Conservation (phyloP, 1,140 invertebrate species). For the Drosophila lacteicornis region DNA sequence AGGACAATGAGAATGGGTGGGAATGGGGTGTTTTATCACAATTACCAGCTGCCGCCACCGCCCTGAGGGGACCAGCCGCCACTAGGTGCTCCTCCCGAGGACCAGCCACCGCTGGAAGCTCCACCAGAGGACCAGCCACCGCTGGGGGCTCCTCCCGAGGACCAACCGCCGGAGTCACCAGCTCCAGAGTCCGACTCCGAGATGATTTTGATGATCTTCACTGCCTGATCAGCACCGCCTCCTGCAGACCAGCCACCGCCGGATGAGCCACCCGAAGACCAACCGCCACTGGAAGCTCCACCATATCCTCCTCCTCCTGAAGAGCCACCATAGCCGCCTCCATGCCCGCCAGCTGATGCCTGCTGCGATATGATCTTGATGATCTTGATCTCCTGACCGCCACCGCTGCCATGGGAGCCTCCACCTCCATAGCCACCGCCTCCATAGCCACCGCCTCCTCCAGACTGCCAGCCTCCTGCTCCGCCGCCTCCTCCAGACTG, state of each 20-base stretch:
- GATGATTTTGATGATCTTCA: slow-evolving; percentile 73
- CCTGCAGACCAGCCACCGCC: slow-evolving; percentile 56
- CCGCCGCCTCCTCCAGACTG: slow-evolving; percentile 39
- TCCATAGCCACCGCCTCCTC: slow-evolving; percentile 29
- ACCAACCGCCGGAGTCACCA: slow-evolving; percentile 56
- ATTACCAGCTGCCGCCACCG: slow-evolving; percentile 65
- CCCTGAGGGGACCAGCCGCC: slow-evolving; percentile 53
- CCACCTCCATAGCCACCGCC: slow-evolving; percentile 41
- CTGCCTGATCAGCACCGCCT: slow-evolving; percentile 54
- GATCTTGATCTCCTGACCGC: slow-evolving; percentile 62
- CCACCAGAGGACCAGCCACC: slow-evolving; percentile 38
- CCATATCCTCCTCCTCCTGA: slow-evolving; percentile 49
- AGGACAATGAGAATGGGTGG: slow-evolving; percentile 11
- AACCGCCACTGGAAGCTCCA: slow-evolving; percentile 32
- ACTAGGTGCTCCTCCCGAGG: slow-evolving; percentile 23
- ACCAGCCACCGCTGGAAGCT: slow-evolving; percentile 30
- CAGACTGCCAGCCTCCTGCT: slow-evolving; percentile 19
- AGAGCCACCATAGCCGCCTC: slow-evolving; percentile 42
- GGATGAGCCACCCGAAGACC: slow-evolving; percentile 55
- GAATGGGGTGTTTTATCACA: slow-evolving; percentile 58
- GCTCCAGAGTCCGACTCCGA: slow-evolving; percentile 51
- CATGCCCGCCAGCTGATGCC: slow-evolving; percentile 48
- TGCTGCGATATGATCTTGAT: slow-evolving; percentile 71
- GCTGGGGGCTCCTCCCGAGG: slow-evolving; percentile 28
- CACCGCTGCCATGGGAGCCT: slow-evolving; percentile 14